A percentile compares a stretch with the other conserved stretches of the same genome.
phyloP scores from a whole-genome alignment of 2,113 vertebrate species.

The Phyllostomus discolor region DNA sequence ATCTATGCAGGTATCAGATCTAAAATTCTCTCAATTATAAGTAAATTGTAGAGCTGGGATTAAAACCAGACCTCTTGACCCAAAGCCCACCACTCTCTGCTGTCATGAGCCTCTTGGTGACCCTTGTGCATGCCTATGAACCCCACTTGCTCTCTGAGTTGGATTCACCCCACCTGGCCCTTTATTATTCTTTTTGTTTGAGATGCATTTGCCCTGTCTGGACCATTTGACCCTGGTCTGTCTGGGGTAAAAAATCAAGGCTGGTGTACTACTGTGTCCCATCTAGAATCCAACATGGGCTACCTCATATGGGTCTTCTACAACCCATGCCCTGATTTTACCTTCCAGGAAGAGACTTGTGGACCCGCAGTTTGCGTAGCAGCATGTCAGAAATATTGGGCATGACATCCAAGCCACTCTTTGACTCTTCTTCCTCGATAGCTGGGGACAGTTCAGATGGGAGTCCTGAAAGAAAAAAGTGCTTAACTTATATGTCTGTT shows the following conservation, averaged over 20 bases:
- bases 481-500: background rate
- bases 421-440: conserved; percentile 83
- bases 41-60: background rate
- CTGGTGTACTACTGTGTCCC: background rate
- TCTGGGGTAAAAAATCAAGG: background rate
- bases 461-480: conserved; percentile 77
- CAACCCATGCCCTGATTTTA: conserved; percentile 68
- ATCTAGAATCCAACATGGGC: background rate
- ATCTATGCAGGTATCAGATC: background rate
- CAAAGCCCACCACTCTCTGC: background rate
- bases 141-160: background rate
- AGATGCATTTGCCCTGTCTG: background rate
- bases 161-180: background rate
- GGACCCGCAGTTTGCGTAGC: conserved; percentile 93
- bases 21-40: background rate
- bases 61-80: background rate
- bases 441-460: conserved; percentile 76
- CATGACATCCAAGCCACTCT: conserved; percentile 89
- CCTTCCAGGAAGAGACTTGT: conserved; percentile 91
- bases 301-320: background rate
- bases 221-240: background rate
- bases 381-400: conserved; percentile 95
- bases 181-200: background rate
- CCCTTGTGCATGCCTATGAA: background rate
- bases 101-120: background rate